phyloP scores from a whole-genome alignment of 2,888 invertebrate genomes.

The Phrixothrix hirtus region DNA sequence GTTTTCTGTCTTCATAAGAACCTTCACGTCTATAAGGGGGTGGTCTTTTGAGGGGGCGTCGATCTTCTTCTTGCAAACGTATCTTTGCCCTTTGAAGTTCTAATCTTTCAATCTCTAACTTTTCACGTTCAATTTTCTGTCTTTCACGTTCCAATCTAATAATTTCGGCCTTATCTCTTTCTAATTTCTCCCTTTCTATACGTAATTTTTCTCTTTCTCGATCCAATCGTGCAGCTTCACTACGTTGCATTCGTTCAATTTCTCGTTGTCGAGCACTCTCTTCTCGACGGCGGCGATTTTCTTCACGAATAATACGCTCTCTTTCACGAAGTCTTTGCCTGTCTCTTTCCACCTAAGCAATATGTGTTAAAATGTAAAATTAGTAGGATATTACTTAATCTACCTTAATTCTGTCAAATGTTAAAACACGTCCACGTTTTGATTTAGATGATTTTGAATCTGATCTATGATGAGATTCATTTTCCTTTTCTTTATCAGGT shows the following conservation, averaged over 20 bases:
- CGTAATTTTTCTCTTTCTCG: conserved; percentile 80
- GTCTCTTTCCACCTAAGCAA: conserved; percentile 71
- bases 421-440: conserved; percentile 68
- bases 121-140: conserved; percentile 67
- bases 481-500: too few species aligned
- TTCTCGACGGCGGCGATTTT: conserved; percentile 78
- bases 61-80: conserved; percentile 63
- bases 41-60: conserved; percentile 61
- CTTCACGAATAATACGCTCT: conserved; percentile 76
- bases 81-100: conserved; percentile 82
- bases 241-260: conserved; percentile 79
- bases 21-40: conserved; percentile 55
- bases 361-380: too few species aligned
- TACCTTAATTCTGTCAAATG: conserved; percentile 80
- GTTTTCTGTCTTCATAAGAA: conserved; percentile 50
- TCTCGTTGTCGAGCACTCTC: conserved; percentile 78
- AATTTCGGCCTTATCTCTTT: conserved; percentile 84
- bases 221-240: conserved; percentile 81
- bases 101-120: conserved; percentile 70
- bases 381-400: too few species aligned
- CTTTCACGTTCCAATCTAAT: conserved; percentile 82
- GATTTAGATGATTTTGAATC: conserved; percentile 45
- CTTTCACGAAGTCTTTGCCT: conserved; percentile 75
- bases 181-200: conserved; percentile 83
- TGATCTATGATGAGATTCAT: conserved; percentile 28